Base-by-base conservation (phyloP, 1,140 invertebrate genomes). In the Penaeus vannamei region DNA sequence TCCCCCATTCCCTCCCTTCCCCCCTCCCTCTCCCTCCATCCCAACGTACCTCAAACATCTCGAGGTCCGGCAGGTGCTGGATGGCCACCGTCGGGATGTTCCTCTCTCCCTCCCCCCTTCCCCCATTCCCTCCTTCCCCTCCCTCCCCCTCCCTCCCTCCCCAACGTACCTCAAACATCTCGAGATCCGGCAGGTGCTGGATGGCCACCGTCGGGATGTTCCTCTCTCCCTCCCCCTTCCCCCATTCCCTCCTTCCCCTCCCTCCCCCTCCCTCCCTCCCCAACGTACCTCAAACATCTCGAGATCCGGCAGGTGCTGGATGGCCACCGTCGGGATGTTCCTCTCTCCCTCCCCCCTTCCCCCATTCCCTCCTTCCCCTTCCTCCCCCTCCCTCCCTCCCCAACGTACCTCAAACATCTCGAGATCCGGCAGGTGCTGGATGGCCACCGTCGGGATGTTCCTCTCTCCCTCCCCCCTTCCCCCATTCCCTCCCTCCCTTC, bases 51-150 rank as follows among this genome's bases (percentile, higher is more conserved):
- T 91, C 90, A 32, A 91, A 91, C 84, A 86, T 87, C 91, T 94
- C 94, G 69, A 97, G 93, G 87, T 95, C 94, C 87, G 94, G 95
- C 91, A 97, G 93, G 91, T 95, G 94, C 53, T 94, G 93, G 22
- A 97, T 93, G 32, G 95, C 94, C 91, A 94, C 94, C 2, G 95
- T 96, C 1, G 96, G 96, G 77, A 97, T 94, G 91, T 95, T 96
- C 42, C 36, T 29, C 36, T 79, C n/a, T 79, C 77, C 23, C n/a
- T 79, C 77, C 12, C 77, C 42, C 36, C 36, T 79, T 42, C 22
- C 77, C 42, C 26, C 22, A 23, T 79, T 42, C 42, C 36, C 42
- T 42, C 12, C 23, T 42, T 79, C 77, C 42, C 77, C 77, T n/a
- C 77, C 42, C 77, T 79, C 12, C 77, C 42, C 77, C 42, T 36